A percentile compares a stretch with the other conserved stretches of the same genome.
Conservation (phyloP, 2,113 vertebrate genomes). For the Varanus salvator region DNA sequence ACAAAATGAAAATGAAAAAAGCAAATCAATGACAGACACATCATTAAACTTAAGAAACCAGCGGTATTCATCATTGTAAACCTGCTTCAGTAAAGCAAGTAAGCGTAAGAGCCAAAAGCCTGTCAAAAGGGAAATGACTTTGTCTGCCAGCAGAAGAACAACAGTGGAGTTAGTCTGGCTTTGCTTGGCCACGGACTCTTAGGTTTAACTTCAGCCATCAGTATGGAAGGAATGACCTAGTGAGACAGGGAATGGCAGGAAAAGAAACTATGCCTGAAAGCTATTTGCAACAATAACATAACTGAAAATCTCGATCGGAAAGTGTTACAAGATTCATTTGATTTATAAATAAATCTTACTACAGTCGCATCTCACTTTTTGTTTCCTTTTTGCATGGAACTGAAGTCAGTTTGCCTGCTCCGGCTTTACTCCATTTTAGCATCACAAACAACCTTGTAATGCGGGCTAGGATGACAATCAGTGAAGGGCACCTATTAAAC, state of each 20-base stretch:
- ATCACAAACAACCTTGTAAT: too few relatives aligned
- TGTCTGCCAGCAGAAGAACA: not conserved
- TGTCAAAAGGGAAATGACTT: not conserved
- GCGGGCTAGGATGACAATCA: too few relatives aligned
- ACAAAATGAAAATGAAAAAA: not conserved
- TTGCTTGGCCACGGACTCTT: not conserved
- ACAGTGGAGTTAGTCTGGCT: too few relatives aligned
- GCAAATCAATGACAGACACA: not conserved
- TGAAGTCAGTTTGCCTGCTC: too few relatives aligned
- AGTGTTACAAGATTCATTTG: not conserved
- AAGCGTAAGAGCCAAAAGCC: not conserved
- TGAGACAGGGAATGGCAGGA: not conserved
- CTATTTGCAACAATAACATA: not conserved
- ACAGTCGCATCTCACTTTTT: too few relatives aligned
- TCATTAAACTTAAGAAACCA: not conserved
- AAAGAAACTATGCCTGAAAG: not conserved
- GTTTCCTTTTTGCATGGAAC: too few relatives aligned
- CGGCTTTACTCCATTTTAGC: too few relatives aligned
- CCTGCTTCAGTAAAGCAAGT: not conserved
- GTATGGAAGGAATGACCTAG: not conserved
- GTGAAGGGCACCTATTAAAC: too few relatives aligned
- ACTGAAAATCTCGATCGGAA: not conserved
- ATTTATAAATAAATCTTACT: too few relatives aligned
- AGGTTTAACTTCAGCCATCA: not conserved
- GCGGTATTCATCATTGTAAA: not conserved